phyloP scores from a whole-genome alignment of 1,140 invertebrate species.

The Aphelenchoides fujianensis region DNA sequence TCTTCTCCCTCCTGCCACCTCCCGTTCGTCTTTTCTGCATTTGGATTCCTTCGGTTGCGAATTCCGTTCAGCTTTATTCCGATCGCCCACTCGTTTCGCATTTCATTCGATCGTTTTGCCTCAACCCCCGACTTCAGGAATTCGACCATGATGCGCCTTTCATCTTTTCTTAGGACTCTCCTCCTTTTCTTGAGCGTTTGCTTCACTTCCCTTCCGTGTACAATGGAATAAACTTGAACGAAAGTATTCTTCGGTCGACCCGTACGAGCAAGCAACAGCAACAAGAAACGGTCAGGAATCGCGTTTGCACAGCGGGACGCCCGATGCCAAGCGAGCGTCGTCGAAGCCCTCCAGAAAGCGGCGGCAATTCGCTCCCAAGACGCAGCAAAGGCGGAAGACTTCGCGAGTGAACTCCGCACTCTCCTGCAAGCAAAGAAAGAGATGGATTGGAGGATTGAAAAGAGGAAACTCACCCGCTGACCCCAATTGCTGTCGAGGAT shows the following conservation, averaged over 20 bases:
- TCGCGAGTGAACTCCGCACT: background rate
- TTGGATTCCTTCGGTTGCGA: background rate
- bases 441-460: background rate
- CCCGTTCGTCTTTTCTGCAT: background rate
- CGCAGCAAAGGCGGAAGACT: background rate
- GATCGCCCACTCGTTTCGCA: background rate
- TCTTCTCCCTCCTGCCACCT: background rate
- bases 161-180: background rate
- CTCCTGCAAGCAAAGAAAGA: background rate
- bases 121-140: background rate
- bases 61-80: background rate
- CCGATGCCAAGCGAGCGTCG: background rate
- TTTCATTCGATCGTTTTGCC: background rate
- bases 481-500: background rate
- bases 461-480: background rate
- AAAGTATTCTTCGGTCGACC: background rate
- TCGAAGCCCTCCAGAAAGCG: background rate
- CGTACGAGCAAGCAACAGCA: background rate
- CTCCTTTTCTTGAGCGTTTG: background rate
- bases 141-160: background rate
- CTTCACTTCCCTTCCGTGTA: slow-evolving; percentile 1
- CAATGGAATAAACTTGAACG: background rate
- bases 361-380: background rate
- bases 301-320: background rate
- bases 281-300: background rate